Evolutionary conservation across 2,113 vertebrate genomes (phyloP).

Genomic region (Empidonax alnorum): DNA sequence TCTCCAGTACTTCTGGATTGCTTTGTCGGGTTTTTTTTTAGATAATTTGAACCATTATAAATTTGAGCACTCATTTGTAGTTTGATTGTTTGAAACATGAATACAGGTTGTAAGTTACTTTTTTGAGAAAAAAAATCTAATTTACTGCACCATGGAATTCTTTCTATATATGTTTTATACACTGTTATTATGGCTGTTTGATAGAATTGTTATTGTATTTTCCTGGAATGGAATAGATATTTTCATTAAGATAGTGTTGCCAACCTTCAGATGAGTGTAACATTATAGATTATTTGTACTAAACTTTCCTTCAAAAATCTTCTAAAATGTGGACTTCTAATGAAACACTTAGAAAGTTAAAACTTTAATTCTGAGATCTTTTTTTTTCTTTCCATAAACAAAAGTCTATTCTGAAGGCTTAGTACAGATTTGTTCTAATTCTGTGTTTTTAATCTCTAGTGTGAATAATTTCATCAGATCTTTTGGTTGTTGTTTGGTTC

Average conservation of each 20-base stretch:
- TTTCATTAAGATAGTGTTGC: not conserved
- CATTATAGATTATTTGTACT: not conserved
- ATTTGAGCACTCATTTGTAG: not conserved
- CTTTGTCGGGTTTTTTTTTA: not conserved
- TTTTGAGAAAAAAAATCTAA: not conserved
- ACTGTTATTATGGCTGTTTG: not conserved
- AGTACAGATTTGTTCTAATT: slow-evolving; percentile 39
- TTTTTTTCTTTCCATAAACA: not conserved
- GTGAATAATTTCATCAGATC: not conserved
- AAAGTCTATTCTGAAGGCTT: not conserved
- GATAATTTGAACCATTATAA: not conserved
- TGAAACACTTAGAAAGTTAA: not conserved
- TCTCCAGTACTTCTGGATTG: not conserved
- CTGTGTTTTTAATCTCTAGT: slow-evolving; percentile 21
- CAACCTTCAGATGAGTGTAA: not conserved
- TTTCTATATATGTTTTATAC: not conserved
- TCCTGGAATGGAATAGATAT: not conserved
- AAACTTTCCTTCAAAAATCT: not conserved
- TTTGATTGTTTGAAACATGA: not conserved
- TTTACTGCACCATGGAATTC: not conserved
- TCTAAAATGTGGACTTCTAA: not conserved
- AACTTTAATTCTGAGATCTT: not conserved
- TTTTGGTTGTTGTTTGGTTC: not conserved
- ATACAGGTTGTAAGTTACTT: not conserved
- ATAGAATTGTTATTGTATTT: not conserved